A percentile compares a stretch with the other conserved stretches of the same genome.
Evolutionary conservation across 2,113 vertebrate species (phyloP).

Genomic region (Laterallus jamaicensis): DNA sequence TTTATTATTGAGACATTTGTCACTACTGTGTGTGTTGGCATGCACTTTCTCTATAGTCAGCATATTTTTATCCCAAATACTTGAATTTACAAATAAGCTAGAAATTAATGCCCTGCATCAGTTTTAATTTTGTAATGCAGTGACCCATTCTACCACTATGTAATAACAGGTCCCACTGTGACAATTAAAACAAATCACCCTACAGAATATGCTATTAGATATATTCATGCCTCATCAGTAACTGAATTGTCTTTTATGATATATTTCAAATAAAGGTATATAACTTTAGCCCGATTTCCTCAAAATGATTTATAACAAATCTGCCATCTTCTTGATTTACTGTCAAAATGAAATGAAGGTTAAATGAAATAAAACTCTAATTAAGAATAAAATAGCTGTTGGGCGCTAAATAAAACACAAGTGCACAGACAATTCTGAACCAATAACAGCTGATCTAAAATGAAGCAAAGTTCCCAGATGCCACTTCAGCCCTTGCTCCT

Average conservation of each 20-base stretch:
- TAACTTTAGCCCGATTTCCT: neutral
- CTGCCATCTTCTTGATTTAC: neutral
- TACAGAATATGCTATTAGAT: conserved; percentile 82
- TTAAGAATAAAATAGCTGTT: conserved; percentile 39
- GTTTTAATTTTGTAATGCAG: conserved; percentile 89
- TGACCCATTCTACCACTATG: conserved; percentile 86
- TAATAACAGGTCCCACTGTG: conserved; percentile 88
- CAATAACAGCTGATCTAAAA: neutral
- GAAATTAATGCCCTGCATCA: conserved; percentile 81
- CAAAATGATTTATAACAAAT: conserved; percentile 49
- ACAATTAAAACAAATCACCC: conserved; percentile 95
- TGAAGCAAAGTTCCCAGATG: neutral
- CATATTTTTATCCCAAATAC: conserved; percentile 77
- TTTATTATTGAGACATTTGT: conserved; percentile 17
- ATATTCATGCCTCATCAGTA: conserved; percentile 91
- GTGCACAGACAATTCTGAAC: neutral
- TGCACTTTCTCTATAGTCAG: conserved; percentile 62
- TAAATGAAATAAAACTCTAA: conserved; percentile 16
- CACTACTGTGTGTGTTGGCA: neutral
- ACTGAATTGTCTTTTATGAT: conserved; percentile 85
- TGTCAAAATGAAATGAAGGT: conserved; percentile 25
- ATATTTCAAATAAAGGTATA: conserved; percentile 79
- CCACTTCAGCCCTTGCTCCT: neutral
- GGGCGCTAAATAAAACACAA: conserved; percentile 35
- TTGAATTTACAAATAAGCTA: conserved; percentile 87